Evolutionary conservation across 2,113 vertebrate genomes (phyloP).

Genomic region (Sorex araneus): DNA sequence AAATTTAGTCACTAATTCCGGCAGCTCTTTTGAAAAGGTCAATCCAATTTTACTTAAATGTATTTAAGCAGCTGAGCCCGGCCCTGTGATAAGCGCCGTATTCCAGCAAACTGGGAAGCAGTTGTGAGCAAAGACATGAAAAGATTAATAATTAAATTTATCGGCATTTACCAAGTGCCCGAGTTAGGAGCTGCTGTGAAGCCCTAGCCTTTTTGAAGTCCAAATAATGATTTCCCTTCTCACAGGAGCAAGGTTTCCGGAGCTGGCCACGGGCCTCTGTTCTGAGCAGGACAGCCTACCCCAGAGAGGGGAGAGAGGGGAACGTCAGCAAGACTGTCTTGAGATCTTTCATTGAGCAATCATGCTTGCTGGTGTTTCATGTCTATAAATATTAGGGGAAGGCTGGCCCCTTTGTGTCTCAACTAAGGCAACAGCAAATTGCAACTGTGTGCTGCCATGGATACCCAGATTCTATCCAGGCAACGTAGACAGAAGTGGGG

Average conservation of each 20-base stretch:
- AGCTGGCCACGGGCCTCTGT: too few species aligned
- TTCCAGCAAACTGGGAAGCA: background rate
- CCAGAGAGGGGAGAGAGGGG: background rate
- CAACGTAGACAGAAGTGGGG: background rate
- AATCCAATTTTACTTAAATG: background rate
- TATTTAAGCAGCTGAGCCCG: background rate
- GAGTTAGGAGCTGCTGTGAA: background rate
- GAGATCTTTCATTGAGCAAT: constrained; percentile 35
- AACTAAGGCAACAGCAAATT: constrained; percentile 44
- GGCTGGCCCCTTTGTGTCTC: constrained; percentile 6
- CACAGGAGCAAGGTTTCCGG: background rate
- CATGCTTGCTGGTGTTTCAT: background rate
- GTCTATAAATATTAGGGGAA: constrained; percentile 55
- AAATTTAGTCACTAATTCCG: constrained; percentile 24
- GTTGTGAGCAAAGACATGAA: background rate
- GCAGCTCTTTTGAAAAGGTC: background rate
- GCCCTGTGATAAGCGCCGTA: background rate
- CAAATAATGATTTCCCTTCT: background rate
- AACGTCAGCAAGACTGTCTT: background rate
- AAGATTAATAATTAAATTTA: constrained; percentile 16
- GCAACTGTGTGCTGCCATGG: constrained; percentile 28
- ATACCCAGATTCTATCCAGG: background rate
- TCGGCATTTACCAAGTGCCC: background rate
- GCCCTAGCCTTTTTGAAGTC: too few species aligned
- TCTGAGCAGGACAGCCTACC: background rate